phyloP scores from a whole-genome alignment of 2,797 vertebrate species.

The Propithecus perrieri region DNA sequence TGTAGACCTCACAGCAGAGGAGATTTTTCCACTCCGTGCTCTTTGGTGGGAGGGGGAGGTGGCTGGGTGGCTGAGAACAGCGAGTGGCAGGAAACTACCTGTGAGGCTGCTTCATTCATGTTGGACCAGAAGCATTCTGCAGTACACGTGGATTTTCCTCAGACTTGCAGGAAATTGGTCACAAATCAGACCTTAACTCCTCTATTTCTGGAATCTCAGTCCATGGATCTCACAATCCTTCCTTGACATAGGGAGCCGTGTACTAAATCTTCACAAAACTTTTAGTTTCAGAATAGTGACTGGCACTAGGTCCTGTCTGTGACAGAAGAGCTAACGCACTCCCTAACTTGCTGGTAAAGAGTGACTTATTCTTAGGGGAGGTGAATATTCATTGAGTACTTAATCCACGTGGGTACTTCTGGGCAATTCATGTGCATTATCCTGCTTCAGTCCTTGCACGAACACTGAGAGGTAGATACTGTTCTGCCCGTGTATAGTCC shows the following conservation, averaged over 20 bases:
- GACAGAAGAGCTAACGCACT: neutral
- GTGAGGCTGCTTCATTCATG: neutral
- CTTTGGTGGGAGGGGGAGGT: neutral
- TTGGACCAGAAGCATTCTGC: neutral
- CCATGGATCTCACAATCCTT: neutral
- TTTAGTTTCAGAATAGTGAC: neutral
- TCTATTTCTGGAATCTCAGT: neutral
- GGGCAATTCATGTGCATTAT: neutral
- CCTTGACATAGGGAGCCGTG: neutral
- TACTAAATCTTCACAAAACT: neutral
- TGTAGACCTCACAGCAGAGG: neutral
- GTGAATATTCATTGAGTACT: neutral
- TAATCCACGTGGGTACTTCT: neutral
- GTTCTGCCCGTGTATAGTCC: neutral
- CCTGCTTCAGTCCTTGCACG: neutral
- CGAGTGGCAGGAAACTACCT: neutral
- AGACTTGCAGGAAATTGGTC: neutral
- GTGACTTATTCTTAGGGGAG: neutral
- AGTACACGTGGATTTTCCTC: neutral
- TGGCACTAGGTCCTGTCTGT: neutral
- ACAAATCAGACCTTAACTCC: neutral
- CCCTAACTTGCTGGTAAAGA: neutral
- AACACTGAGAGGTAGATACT: neutral
- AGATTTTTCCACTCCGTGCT: neutral
- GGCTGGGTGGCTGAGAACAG: neutral